Percentiles rank a stretch among this genome's conserved stretches.
These are phyloP conservation scores for Peromyscus aztecus DNA, from an alignment of 2,797 vertebrate species.

Conservation along the genomic window DNA sequence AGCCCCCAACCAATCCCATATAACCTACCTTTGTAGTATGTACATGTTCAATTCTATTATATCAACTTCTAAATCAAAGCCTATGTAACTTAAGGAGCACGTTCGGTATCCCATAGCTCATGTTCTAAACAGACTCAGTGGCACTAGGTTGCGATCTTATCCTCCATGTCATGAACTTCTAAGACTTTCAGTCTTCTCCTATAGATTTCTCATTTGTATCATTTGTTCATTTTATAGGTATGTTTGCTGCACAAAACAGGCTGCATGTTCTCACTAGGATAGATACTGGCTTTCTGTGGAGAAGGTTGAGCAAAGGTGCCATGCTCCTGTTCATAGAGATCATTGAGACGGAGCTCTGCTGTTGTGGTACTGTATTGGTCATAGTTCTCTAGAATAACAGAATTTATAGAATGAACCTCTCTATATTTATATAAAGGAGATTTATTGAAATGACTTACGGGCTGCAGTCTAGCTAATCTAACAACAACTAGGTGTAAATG, in stretches of 20 bases:
- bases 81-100: neutral
- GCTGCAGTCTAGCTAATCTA: neutral
- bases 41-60: neutral
- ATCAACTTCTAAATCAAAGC: neutral
- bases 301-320: neutral
- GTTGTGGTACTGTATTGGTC: neutral
- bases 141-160: no score
- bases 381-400: neutral
- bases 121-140: neutral
- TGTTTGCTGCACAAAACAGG: neutral
- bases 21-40: neutral
- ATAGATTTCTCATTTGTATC: neutral
- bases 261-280: neutral
- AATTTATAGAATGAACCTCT: neutral
- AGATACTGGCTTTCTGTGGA: neutral
- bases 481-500: neutral
- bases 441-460: neutral
- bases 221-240: neutral
- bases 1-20: neutral
- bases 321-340: fast-evolving
- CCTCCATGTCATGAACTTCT: neutral
- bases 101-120: neutral
- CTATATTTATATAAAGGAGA: neutral
- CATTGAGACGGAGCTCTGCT: neutral
- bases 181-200: neutral